Percentiles rank a stretch among this genome's conserved stretches.
phyloP scores from a whole-genome alignment of 2,888 invertebrate genomes.

The Apodemia mormo region DNA sequence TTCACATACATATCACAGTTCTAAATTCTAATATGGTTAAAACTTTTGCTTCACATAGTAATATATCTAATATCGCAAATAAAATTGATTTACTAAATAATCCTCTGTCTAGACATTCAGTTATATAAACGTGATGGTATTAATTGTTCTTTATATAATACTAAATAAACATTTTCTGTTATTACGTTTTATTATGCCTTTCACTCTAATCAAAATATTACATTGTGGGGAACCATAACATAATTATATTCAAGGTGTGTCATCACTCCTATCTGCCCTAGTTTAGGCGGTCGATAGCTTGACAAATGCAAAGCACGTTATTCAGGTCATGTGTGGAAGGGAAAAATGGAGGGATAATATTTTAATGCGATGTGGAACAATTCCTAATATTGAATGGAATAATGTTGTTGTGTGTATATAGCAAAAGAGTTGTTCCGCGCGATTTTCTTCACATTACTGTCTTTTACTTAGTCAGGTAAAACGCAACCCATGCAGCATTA shows the following conservation, averaged over 20 bases:
- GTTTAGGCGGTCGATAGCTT: slow-evolving; percentile 34
- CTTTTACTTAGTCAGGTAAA: no score
- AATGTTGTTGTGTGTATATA: background rate
- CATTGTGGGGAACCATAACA: background rate
- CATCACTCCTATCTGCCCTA: slow-evolving; percentile 34
- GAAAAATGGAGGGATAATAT: slow-evolving; percentile 7
- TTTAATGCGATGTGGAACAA: background rate
- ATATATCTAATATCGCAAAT: no score
- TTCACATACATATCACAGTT: no score
- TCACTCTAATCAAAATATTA: slow-evolving; percentile 13
- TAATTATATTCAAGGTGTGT: slow-evolving; percentile 26
- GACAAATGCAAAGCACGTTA: slow-evolving; percentile 31
- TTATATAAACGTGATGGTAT: no score
- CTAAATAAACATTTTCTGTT: background rate
- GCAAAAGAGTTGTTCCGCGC: no score
- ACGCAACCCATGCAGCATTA: no score
- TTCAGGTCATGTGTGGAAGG: slow-evolving; percentile 30
- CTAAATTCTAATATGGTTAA: no score
- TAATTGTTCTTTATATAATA: background rate
- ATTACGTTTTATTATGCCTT: slow-evolving; percentile 5
- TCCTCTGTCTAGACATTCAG: background rate
- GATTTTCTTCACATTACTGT: no score
- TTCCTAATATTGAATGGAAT: background rate
- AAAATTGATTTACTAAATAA: no score
- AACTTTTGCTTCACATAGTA: no score